Percentiles rank a stretch among this genome's conserved stretches.
Conservation (phyloP, 2,797 vertebrate genomes). For the Graptemys geographica region DNA sequence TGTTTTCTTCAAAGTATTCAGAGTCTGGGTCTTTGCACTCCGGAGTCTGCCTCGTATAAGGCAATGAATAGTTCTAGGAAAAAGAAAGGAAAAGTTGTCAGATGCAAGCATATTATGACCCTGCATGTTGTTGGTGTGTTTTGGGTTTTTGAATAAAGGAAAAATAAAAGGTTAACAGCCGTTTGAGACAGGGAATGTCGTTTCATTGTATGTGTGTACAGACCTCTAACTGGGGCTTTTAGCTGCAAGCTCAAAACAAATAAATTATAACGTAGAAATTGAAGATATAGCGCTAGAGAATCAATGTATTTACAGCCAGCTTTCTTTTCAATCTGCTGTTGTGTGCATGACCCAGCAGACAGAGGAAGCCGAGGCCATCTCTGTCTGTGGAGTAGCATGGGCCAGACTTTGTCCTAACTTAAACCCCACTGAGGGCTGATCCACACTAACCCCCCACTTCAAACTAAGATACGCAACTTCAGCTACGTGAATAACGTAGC, state of each 20-base stretch:
- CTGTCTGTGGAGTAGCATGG: neutral
- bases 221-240: neutral
- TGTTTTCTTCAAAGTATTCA: conserved; percentile 63
- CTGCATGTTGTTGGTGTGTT: neutral
- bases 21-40: conserved; percentile 13
- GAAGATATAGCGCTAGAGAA: neutral
- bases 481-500: too few relatives aligned
- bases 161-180: neutral
- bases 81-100: conserved; percentile 8
- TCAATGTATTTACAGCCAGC: neutral
- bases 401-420: neutral
- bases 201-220: neutral
- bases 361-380: neutral
- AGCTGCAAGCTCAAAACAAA: neutral
- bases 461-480: too few relatives aligned
- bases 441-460: too few relatives aligned
- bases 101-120: neutral
- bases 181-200: neutral
- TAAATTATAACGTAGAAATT: neutral
- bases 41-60: neutral
- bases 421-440: too few relatives aligned
- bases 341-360: neutral
- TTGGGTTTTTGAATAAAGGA: neutral
- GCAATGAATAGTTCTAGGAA: conserved; percentile 36
- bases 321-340: neutral